These are phyloP conservation scores for Sebastes minor DNA, from an alignment of 2,797 vertebrate species.

Conservation along the genomic window DNA sequence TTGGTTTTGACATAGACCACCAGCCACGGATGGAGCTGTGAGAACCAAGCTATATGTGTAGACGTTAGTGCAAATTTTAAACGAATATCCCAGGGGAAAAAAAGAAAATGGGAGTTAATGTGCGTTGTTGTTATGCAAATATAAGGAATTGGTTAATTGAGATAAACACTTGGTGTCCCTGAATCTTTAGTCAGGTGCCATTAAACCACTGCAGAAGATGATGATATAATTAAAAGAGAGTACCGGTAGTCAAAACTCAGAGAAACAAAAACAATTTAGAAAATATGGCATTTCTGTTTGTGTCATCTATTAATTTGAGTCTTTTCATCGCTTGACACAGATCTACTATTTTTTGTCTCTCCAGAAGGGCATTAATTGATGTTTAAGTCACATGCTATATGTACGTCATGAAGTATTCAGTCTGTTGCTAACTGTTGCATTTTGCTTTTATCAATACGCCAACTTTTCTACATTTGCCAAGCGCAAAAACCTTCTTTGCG, in stretches of 20 bases:
- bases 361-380: not conserved
- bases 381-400: not conserved
- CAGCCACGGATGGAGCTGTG: not conserved
- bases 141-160: not conserved
- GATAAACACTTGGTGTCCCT: not conserved
- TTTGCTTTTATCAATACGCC: not conserved
- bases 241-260: not conserved
- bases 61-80: not conserved
- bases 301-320: not conserved
- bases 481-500: not conserved
- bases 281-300: not conserved
- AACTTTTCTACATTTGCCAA: not conserved
- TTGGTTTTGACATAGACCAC: not conserved
- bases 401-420: not conserved
- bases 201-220: not conserved
- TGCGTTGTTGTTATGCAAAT: not conserved
- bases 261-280: not conserved
- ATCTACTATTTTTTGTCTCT: not conserved
- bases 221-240: no score
- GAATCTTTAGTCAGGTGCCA: not conserved
- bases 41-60: not conserved
- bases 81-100: rapidly evolving
- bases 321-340: not conserved
- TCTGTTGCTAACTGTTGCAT: not conserved
- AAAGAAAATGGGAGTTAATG: no score